Conservation (phyloP, 2,113 vertebrate species). For the Chaetops frenatus region DNA sequence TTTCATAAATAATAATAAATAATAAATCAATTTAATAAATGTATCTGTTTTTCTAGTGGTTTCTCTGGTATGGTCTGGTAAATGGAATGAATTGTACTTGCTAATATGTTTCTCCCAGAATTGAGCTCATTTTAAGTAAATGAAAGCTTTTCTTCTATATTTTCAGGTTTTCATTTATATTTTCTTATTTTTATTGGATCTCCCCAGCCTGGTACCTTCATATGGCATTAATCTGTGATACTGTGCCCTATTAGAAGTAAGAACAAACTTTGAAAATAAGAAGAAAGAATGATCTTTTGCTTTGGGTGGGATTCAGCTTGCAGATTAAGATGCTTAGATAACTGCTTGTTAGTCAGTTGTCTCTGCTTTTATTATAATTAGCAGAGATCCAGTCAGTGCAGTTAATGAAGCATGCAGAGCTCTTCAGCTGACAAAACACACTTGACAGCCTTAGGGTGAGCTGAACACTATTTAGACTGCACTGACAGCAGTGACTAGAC, state of each 20-base stretch:
- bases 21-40: too few relatives aligned
- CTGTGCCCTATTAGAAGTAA: not conserved
- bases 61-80: not conserved
- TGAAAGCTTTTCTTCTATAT: not conserved
- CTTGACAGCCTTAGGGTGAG: not conserved
- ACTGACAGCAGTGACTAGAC: not conserved
- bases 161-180: not conserved
- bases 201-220: not conserved
- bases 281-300: not conserved
- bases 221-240: not conserved
- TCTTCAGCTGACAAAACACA: not conserved
- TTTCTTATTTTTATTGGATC: not conserved
- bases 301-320: not conserved
- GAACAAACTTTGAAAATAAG: not conserved
- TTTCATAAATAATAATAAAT: too few relatives aligned
- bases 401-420: not conserved
- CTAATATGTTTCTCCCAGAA: not conserved
- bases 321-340: not conserved
- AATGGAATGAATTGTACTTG: not conserved
- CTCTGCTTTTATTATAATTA: conserved; percentile 2
- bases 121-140: not conserved
- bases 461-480: not conserved
- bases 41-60: not conserved
- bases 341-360: not conserved
- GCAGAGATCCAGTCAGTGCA: not conserved